These are phyloP conservation scores for Lycaon pictus DNA, from an alignment of 2,113 vertebrate genomes.

Conservation along the genomic window DNA sequence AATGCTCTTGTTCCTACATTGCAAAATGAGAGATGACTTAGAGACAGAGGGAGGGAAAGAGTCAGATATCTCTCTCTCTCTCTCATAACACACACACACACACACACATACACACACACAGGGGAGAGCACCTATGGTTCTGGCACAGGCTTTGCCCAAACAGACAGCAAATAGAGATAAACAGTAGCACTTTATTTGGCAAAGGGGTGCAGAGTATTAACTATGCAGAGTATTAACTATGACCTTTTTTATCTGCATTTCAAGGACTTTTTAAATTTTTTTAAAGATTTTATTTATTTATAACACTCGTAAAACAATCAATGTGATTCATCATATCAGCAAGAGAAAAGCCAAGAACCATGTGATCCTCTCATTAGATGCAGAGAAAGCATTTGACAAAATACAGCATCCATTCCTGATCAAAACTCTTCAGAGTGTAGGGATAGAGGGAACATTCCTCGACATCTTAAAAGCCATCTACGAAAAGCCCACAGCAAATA, in stretches of 20 bases:
- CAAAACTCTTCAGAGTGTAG: too few relatives aligned
- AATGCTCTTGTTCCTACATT: background rate
- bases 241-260: conserved; percentile 41
- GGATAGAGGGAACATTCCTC: too few relatives aligned
- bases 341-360: too few relatives aligned
- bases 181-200: conserved; percentile 10
- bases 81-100: too few relatives aligned
- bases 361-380: too few relatives aligned
- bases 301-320: too few relatives aligned
- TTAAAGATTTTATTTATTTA: too few relatives aligned
- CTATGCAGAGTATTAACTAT: background rate
- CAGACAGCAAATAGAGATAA: background rate
- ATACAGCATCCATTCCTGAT: too few relatives aligned
- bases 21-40: background rate
- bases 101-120: background rate
- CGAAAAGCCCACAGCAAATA: too few relatives aligned
- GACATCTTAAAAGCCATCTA: too few relatives aligned
- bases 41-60: background rate
- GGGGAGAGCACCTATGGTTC: background rate
- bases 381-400: too few relatives aligned
- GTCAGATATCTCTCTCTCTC: background rate
- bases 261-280: background rate
- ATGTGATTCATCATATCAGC: too few relatives aligned
- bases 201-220: background rate
- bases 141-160: background rate